phyloP scores from a whole-genome alignment of 2,113 vertebrate genomes.

The Indicator maculatus region DNA sequence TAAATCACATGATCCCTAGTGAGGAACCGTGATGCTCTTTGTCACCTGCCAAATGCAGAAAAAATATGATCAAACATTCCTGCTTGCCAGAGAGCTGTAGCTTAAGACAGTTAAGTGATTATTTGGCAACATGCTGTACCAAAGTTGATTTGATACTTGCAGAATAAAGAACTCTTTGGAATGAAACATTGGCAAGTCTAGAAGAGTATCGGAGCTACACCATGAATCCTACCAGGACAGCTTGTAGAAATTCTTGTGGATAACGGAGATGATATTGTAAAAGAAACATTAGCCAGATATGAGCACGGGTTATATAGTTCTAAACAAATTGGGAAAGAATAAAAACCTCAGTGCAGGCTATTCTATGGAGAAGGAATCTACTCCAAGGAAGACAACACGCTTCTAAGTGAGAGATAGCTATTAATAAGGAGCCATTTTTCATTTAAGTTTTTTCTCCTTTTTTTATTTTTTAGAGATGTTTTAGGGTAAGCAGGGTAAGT shows the following conservation, averaged over 20 bases:
- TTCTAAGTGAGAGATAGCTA: not conserved
- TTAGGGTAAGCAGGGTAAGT: not conserved
- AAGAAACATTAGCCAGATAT: not conserved
- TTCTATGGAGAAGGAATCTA: not conserved
- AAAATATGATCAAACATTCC: not conserved
- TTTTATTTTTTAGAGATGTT: not conserved
- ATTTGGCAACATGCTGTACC: not conserved
- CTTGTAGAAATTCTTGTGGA: constrained; percentile 30
- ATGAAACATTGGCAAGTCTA: not conserved
- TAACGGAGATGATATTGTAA: not conserved
- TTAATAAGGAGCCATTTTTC: not conserved
- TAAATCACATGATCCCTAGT: not conserved
- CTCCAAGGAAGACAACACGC: not conserved
- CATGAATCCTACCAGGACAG: not conserved
- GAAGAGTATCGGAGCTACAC: not conserved
- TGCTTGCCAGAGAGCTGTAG: not conserved
- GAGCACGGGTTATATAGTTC: not conserved
- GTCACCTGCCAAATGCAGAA: not conserved
- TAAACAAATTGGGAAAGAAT: not conserved
- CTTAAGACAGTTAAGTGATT: not conserved
- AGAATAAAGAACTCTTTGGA: constrained; percentile 5
- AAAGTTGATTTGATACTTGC: not conserved
- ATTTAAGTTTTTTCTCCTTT: not conserved
- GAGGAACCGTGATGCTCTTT: not conserved
- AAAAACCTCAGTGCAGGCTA: not conserved